phyloP scores from a whole-genome alignment of 1,140 invertebrate genomes.

The Camponotus pennsylvanicus region DNA sequence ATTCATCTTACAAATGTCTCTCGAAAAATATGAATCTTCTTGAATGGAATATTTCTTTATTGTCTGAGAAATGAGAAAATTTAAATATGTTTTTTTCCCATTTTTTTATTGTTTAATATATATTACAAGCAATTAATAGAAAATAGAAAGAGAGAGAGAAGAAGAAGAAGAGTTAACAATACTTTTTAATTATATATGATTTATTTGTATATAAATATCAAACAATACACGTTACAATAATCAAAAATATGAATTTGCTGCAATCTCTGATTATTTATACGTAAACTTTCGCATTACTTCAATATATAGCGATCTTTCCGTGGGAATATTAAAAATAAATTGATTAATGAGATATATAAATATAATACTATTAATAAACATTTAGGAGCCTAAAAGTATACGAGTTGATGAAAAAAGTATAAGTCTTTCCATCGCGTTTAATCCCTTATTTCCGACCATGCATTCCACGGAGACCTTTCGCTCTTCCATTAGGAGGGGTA shows the following conservation, averaged over 20 bases:
- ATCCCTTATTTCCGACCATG: not conserved
- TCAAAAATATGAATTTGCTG: no score
- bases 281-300: no score
- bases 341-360: not conserved
- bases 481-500: not conserved
- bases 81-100: not conserved
- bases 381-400: not conserved
- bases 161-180: not conserved
- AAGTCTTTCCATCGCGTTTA: not conserved
- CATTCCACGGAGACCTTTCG: not conserved
- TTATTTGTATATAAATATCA: not conserved
- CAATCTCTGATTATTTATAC: no score
- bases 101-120: not conserved
- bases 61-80: not conserved
- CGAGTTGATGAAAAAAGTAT: not conserved
- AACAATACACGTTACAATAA: not conserved
- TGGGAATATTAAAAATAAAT: not conserved
- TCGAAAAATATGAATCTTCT: not conserved
- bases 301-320: no score
- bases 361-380: not conserved
- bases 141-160: not conserved
- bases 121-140: slow-evolving; percentile 8
- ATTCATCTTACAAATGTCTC: slow-evolving; percentile 11
- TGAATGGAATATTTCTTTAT: not conserved
- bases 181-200: not conserved